Conservation (phyloP, 1,140 invertebrate species). For the Drosophila takahashii region DNA sequence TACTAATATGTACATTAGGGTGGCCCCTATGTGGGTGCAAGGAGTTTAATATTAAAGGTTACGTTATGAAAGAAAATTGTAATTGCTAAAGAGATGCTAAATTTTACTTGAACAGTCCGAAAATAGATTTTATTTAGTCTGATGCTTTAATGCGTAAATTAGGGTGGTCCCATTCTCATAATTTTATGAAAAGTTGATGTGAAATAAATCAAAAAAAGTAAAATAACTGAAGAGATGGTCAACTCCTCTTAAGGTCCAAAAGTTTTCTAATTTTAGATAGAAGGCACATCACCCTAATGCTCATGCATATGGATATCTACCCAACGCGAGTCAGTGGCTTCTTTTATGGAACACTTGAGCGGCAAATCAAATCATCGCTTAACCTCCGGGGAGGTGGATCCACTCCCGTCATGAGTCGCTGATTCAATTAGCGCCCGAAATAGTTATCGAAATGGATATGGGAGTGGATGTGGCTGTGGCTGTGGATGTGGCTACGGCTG, state of each 20-base stretch:
- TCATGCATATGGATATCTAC: constrained; percentile 15
- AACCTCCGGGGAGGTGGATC: constrained; percentile 22
- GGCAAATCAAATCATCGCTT: constrained; percentile 62
- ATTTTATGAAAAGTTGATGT: too few species aligned
- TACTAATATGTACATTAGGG: constrained; percentile 11
- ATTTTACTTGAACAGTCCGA: too few species aligned
- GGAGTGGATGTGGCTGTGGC: constrained; percentile 23
- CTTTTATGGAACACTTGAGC: constrained; percentile 36
- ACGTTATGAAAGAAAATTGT: too few species aligned
- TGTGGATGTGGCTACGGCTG: neutral
- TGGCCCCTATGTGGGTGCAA: neutral
- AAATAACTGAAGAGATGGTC: too few species aligned
- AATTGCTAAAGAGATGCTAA: too few species aligned
- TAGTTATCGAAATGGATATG: constrained; percentile 54
- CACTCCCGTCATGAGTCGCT: constrained; percentile 41
- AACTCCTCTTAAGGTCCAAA: neutral
- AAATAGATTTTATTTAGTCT: too few species aligned
- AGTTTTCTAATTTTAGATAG: neutral
- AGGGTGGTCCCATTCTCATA: too few species aligned
- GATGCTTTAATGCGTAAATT: too few species aligned
- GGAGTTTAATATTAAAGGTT: neutral
- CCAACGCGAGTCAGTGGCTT: constrained; percentile 4
- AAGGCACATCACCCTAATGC: constrained; percentile 4
- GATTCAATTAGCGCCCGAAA: constrained; percentile 73
- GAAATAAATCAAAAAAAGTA: neutral